A percentile compares a stretch with the other conserved stretches of the same genome.
phyloP scores from a whole-genome alignment of 2,888 invertebrate genomes.

The Pammene aurita region DNA sequence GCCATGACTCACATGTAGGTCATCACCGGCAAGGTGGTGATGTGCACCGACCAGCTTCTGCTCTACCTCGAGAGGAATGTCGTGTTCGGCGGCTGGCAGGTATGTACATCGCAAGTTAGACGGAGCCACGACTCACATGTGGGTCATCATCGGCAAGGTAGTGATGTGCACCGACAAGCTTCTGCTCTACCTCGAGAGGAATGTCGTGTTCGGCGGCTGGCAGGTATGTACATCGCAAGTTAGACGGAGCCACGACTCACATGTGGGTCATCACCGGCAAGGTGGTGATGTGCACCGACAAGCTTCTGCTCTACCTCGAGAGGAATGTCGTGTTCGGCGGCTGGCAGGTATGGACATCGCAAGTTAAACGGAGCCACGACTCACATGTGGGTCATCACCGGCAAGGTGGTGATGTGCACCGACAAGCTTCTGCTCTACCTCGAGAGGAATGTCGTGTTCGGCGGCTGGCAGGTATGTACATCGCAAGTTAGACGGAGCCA shows the following conservation, averaged over 20 bases:
- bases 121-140: not conserved
- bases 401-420: conserved; percentile 91
- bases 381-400: conserved; percentile 40
- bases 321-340: conserved; percentile 96
- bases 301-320: conserved; percentile 90
- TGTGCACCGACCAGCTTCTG: conserved; percentile 94
- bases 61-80: conserved; percentile 92
- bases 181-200: conserved; percentile 89
- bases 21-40: conserved; percentile 84
- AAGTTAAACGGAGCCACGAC: not conserved
- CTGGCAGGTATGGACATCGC: conserved; percentile 86
- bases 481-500: not conserved
- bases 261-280: conserved; percentile 68
- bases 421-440: conserved; percentile 93
- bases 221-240: conserved; percentile 73
- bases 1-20: too few species aligned
- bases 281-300: conserved; percentile 93
- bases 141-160: conserved; percentile 79
- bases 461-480: conserved; percentile 89
- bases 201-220: conserved; percentile 97
- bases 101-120: conserved; percentile 45
- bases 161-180: conserved; percentile 94
- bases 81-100: conserved; percentile 96
- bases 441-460: conserved; percentile 94
- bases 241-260: not conserved